phyloP scores from a whole-genome alignment of 2,888 invertebrate species.

The Rhyacophila evoluta region DNA sequence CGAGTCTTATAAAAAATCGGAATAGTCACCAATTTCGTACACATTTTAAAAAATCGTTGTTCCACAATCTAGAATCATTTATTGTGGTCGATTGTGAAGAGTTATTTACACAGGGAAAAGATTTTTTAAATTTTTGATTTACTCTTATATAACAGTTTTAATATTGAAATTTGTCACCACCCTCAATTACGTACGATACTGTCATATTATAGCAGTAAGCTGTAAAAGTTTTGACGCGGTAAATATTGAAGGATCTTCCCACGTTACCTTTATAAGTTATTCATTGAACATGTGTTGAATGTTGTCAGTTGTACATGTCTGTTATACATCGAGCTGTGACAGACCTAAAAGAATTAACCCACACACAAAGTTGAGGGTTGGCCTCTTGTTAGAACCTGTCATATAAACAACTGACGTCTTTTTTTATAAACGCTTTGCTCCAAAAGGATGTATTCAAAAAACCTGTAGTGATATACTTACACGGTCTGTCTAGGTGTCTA shows the following conservation, averaged over 20 bases:
- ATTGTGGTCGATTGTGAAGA: too few species aligned
- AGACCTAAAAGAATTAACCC: not conserved
- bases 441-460: not conserved
- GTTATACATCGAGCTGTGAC: not conserved
- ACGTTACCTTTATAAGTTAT: constrained; percentile 22
- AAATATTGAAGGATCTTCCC: constrained; percentile 15
- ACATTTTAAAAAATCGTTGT: too few species aligned
- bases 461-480: too few species aligned
- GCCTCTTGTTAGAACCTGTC: constrained; percentile 7
- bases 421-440: not conserved
- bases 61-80: too few species aligned
- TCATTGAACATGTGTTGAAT: constrained; percentile 10
- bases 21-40: too few species aligned
- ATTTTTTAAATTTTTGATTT: too few species aligned
- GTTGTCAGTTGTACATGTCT: not conserved
- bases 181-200: not conserved
- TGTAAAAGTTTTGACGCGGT: not conserved
- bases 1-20: too few species aligned
- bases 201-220: not conserved
- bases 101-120: too few species aligned
- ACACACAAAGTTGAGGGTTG: not conserved
- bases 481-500: too few species aligned
- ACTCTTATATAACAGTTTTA: too few species aligned
- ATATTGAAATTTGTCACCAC: not conserved
- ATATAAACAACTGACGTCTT: not conserved